A percentile compares a stretch with the other conserved stretches of the same genome.
Evolutionary conservation across 2,888 invertebrate species (phyloP).

Genomic region (Gastracanthus pulcherrimus): DNA sequence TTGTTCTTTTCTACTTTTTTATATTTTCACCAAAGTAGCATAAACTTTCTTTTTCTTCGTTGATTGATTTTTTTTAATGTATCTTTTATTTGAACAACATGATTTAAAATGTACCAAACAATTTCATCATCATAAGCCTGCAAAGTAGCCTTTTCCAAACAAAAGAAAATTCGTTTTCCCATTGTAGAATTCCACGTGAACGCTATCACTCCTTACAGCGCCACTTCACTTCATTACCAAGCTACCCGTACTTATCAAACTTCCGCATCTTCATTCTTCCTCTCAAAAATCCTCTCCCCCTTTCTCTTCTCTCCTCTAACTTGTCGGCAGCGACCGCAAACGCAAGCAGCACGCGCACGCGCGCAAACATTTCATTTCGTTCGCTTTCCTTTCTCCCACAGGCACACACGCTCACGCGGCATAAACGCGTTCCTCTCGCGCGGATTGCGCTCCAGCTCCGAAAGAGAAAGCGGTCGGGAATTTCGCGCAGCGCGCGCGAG

Average conservation of each 20-base stretch:
- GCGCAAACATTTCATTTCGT: slow-evolving; percentile 31
- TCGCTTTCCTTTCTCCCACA: slow-evolving; percentile 1
- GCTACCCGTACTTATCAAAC: not conserved
- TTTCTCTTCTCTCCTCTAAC: not conserved
- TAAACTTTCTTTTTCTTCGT: too few relatives aligned
- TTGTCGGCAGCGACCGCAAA: not conserved
- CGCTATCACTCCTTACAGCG: not conserved
- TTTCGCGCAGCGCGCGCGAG: not conserved
- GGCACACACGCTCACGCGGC: not conserved
- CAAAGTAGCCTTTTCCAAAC: too few relatives aligned
- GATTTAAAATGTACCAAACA: too few relatives aligned
- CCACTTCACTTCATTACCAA: not conserved
- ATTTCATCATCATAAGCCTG: too few relatives aligned
- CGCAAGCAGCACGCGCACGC: too few relatives aligned
- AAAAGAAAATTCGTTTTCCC: too few relatives aligned
- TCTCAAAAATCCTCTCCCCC: not conserved
- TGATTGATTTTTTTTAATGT: too few relatives aligned
- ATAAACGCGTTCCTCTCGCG: too few relatives aligned
- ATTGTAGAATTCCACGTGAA: not conserved
- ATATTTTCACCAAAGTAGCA: too few relatives aligned
- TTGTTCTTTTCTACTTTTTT: too few relatives aligned
- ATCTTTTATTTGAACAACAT: too few relatives aligned
- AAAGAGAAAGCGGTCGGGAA: slow-evolving; percentile 1
- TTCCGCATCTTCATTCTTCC: not conserved
- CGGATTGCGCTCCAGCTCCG: slow-evolving; percentile 13